Base-by-base conservation (phyloP, 37 sponge, comb jelly and placozoan genomes). In the Theonella swinhoei region DNA sequence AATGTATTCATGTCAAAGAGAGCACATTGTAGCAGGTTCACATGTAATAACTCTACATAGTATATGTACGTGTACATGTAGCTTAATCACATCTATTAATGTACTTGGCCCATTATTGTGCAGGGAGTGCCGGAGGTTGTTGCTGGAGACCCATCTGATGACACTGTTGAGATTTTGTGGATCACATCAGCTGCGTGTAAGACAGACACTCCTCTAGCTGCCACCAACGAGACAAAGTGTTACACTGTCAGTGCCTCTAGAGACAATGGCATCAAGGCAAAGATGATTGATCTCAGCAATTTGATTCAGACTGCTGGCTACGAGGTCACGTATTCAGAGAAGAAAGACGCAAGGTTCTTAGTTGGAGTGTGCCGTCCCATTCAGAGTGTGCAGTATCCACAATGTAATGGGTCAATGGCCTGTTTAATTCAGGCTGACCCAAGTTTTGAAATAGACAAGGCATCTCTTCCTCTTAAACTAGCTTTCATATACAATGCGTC, bases 131-230 rank as follows among this genome's bases (percentile, higher is more conserved):
- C 93, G 0, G 77, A 85, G 26, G 86, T 93, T 23, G 8, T 85
- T 17, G 42, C 61, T 1, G 85, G 83, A 0, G 78, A 74, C 4
- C 93, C 93, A 29, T n/a, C 36, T 4, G 40, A 58, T 20, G 39
- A 76, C 3, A 43, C 42, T 9, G 69, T 84, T 20, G 70, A 85
- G 23, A 88, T 93, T 24, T 20, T 85, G 40, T 93, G 93, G 93
- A 60, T 84, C 61, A 93, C 93, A 19, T 81, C 83, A 20, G 89
- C 93, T 2, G 93, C 79, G 39, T 93, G 93, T 39, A 80, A 71
- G 72, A 70, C 34, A 1, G 40, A 14, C 42, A 39, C 75, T 22
- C 17, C 67, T 7, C 60, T 65, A 25, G 60, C 70, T 31, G 63
- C 79, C n/a, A 39, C 34, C 20, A 32, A 66, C 30, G 89, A 93